These are phyloP conservation scores for Melanocharis versteri DNA, from an alignment of 2,113 vertebrate species.

Conservation along the genomic window DNA sequence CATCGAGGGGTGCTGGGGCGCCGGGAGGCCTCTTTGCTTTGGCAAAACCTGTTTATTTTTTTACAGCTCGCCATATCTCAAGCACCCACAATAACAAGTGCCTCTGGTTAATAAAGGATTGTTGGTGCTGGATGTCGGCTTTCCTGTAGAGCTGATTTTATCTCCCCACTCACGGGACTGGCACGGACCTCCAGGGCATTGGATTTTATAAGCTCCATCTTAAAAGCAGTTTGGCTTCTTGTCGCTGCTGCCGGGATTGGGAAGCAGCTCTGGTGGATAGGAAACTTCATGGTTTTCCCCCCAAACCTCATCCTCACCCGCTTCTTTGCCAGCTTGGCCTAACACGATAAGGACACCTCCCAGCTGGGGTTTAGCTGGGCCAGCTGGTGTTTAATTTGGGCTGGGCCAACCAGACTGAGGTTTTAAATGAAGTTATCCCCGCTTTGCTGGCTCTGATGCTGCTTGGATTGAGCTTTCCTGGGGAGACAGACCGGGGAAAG, in stretches of 20 bases:
- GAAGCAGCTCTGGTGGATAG: not conserved
- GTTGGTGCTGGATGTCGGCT: not conserved
- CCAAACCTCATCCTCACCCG: not conserved
- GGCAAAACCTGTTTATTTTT: not conserved
- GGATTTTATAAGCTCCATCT: not conserved
- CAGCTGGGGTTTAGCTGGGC: not conserved
- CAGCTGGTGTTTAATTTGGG: not conserved
- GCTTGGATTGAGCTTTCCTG: not conserved
- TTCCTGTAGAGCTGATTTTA: slow-evolving; percentile 22
- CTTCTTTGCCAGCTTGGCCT: not conserved
- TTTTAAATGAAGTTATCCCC: not conserved
- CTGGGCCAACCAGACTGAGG: not conserved
- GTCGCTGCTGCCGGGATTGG: not conserved
- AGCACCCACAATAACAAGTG: not conserved
- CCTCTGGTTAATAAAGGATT: not conserved
- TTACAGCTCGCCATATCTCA: not conserved
- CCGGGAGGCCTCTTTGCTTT: not conserved
- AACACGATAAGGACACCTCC: not conserved
- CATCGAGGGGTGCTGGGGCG: not conserved
- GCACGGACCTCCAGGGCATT: not conserved
- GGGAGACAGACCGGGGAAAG: not conserved
- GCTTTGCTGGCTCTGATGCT: not conserved
- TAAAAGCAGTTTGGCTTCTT: not conserved
- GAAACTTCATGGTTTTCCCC: not conserved
- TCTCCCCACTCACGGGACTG: not conserved